Evolutionary conservation across 2,888 invertebrate genomes (phyloP).

Genomic region (Pristionchus maxplancki): DNA sequence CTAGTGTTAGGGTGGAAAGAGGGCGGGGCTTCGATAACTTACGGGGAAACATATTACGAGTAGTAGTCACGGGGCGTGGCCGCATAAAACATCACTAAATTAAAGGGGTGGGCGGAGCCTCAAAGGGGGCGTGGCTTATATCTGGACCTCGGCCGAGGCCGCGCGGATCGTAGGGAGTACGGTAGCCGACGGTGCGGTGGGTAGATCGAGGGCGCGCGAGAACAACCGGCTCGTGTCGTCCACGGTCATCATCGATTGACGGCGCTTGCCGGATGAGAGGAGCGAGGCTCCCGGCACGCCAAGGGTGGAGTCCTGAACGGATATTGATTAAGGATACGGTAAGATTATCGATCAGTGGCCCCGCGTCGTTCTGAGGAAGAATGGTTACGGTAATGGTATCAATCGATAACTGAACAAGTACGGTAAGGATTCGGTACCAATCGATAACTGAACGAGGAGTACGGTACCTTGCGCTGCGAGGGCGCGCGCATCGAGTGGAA

Average conservation of each 20-base stretch:
- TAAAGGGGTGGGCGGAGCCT: neutral
- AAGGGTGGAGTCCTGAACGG: neutral
- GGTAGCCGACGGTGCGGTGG: neutral
- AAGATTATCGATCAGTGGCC: too few relatives aligned
- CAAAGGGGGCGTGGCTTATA: neutral
- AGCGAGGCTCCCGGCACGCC: neutral
- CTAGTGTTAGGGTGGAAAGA: neutral
- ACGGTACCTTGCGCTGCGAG: neutral
- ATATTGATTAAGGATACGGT: too few relatives aligned
- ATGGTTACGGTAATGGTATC: too few relatives aligned
- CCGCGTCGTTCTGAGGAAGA: too few relatives aligned
- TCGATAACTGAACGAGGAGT: too few relatives aligned
- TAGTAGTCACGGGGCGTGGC: neutral
- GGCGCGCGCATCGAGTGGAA: neutral
- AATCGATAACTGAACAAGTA: neutral
- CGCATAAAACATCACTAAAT: conserved; percentile 14
- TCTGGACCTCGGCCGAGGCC: conserved; percentile 1
- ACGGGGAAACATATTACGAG: neutral
- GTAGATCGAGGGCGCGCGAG: conserved; percentile 3
- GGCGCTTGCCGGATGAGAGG: neutral
- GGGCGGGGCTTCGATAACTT: neutral
- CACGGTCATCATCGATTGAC: neutral
- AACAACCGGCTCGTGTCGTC: neutral
- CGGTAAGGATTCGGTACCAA: neutral
- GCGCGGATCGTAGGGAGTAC: neutral